A percentile compares a stretch with the other conserved stretches of the same genome.
These are phyloP conservation scores for Eupithecia centaureata DNA, from an alignment of 2,888 invertebrate genomes.

Conservation along the genomic window DNA sequence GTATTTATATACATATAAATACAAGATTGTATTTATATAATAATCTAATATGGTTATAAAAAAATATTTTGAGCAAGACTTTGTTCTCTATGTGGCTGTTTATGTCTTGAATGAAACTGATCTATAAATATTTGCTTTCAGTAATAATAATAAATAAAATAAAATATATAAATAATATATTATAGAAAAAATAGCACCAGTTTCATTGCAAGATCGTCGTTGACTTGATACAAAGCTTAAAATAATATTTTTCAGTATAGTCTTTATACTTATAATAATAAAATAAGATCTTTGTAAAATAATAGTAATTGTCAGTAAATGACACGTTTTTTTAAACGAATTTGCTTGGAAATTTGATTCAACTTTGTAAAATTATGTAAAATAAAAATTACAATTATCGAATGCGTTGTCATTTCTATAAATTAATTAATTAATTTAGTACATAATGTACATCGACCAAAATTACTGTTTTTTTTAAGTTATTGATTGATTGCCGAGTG, in stretches of 20 bases:
- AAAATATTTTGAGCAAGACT: background rate
- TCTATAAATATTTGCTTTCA: background rate
- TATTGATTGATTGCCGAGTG: background rate
- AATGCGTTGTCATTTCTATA: conserved; percentile 30
- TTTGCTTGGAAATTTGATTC: background rate
- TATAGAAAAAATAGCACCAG: background rate
- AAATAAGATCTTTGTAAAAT: conserved; percentile 13
- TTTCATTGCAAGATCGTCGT: background rate
- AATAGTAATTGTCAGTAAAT: background rate
- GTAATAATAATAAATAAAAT: background rate
- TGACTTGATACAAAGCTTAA: conserved; percentile 25
- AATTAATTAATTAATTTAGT: conserved; percentile 23
- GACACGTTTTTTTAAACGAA: background rate
- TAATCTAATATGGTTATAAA: too few species aligned
- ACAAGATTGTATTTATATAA: too few species aligned
- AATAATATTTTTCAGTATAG: conserved; percentile 23
- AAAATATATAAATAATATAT: background rate
- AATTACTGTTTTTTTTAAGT: conserved; percentile 41
- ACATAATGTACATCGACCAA: conserved; percentile 50
- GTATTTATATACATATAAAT: too few species aligned
- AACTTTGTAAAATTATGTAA: conserved; percentile 1
- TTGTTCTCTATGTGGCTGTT: background rate
- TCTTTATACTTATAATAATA: conserved; percentile 21
- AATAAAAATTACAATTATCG: conserved; percentile 1
- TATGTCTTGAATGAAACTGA: background rate